These are phyloP conservation scores for Drosophila bifasciata DNA, from an alignment of 1,140 invertebrate species.

Conservation along the genomic window DNA sequence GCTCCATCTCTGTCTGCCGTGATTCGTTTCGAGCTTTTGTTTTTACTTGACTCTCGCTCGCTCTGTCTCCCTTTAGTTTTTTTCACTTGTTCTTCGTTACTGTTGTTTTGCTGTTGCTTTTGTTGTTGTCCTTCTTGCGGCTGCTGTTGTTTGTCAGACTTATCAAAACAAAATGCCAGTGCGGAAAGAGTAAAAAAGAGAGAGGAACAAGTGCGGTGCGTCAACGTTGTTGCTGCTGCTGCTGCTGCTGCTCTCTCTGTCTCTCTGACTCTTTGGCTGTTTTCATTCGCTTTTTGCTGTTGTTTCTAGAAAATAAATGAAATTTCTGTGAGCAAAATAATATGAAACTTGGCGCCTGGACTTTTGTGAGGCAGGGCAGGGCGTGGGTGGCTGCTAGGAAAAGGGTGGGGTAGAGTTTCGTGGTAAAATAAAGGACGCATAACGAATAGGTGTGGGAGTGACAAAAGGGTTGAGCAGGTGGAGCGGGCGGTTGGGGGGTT, in stretches of 20 bases:
- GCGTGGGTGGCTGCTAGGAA: conserved; percentile 6
- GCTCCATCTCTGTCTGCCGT: conserved; percentile 26
- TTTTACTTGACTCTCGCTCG: conserved; percentile 53
- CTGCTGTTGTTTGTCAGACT: conserved; percentile 67
- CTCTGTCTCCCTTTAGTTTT: no score
- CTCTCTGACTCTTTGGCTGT: conserved; percentile 34
- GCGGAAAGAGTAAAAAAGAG: not conserved
- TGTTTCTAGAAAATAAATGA: conserved; percentile 69
- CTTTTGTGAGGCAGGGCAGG: conserved; percentile 17
- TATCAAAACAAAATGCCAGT: conserved; percentile 77
- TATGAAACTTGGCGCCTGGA: conserved; percentile 53
- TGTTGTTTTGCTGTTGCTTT: conserved; percentile 56
- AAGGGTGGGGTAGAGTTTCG: conserved; percentile 1
- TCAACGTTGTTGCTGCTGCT: conserved; percentile 37
- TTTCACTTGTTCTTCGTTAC: conserved; percentile 9
- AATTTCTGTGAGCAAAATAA: conserved; percentile 54
- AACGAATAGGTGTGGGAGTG: no score
- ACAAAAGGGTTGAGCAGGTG: no score
- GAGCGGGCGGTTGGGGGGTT: conserved; percentile 6
- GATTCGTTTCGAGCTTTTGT: conserved; percentile 73
- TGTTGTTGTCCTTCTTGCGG: conserved; percentile 15
- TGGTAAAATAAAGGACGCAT: no score
- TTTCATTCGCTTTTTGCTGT: conserved; percentile 53
- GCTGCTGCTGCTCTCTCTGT: conserved; percentile 30
- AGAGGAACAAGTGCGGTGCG: not conserved